Percentiles rank a stretch among this genome's conserved stretches.
Evolutionary conservation across 2,113 vertebrate genomes (phyloP).

Genomic region (Xiphias gladius): DNA sequence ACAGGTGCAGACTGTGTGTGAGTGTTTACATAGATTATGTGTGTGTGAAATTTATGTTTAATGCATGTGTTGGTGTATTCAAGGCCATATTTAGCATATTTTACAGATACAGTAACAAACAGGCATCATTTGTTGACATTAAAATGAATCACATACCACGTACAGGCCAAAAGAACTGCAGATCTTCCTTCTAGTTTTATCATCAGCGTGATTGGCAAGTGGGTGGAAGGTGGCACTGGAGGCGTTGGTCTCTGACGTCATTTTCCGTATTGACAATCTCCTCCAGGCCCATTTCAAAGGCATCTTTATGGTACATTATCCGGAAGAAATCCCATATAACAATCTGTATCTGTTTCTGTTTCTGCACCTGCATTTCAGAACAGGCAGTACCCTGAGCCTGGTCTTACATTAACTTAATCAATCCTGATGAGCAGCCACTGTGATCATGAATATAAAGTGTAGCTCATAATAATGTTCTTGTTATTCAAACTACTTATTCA

Average conservation of each 20-base stretch:
- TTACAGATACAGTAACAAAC: slow-evolving; percentile 32
- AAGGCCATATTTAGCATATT: slow-evolving; percentile 30
- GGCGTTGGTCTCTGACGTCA: slow-evolving; percentile 38
- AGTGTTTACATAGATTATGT: slow-evolving; percentile 20
- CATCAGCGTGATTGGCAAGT: slow-evolving; percentile 37
- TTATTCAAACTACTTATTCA: slow-evolving; percentile 21
- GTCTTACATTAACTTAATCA: slow-evolving; percentile 22
- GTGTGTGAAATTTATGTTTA: slow-evolving; percentile 51
- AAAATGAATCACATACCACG: slow-evolving; percentile 5
- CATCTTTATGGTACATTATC: slow-evolving; percentile 12
- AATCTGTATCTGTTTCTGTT: slow-evolving; percentile 21
- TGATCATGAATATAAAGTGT: slow-evolving; percentile 5
- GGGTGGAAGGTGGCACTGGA: slow-evolving; percentile 44
- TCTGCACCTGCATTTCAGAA: slow-evolving; percentile 32
- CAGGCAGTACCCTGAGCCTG: slow-evolving; percentile 30
- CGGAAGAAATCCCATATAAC: slow-evolving; percentile 1
- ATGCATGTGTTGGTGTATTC: slow-evolving; percentile 44
- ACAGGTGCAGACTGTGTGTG: slow-evolving; percentile 68
- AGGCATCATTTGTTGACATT: slow-evolving; percentile 27
- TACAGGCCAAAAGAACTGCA: slow-evolving; percentile 26
- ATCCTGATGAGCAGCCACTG: slow-evolving; percentile 12
- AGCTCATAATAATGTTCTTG: slow-evolving; percentile 3
- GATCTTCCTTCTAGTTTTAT: slow-evolving; percentile 31
- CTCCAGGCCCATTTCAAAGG: slow-evolving; percentile 29
- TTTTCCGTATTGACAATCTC: slow-evolving; percentile 57